A percentile compares a stretch with the other conserved stretches of the same genome.
These are phyloP conservation scores for Mionectes macconnelli DNA, from an alignment of 2,113 vertebrate genomes.

Conservation along the genomic window DNA sequence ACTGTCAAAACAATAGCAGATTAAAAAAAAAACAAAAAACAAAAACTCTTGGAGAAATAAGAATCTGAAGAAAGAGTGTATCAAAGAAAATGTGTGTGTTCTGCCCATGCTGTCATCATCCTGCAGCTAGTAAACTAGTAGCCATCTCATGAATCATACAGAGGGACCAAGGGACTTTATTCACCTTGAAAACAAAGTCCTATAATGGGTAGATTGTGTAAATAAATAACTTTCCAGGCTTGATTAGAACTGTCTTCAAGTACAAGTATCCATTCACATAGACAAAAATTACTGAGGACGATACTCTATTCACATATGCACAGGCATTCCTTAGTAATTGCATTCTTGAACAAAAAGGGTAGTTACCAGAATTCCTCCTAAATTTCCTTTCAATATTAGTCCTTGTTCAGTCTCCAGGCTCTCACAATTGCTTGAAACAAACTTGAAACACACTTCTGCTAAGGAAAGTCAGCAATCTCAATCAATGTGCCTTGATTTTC, in stretches of 20 bases:
- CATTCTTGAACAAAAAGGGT: background rate
- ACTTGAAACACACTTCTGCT: background rate
- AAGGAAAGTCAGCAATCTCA: background rate
- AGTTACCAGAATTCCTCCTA: background rate
- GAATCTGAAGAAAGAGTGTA: background rate
- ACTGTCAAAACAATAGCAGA: background rate
- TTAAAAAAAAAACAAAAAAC: background rate
- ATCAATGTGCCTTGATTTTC: background rate
- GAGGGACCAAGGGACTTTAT: background rate
- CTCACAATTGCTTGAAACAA: background rate
- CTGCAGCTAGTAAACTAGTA: background rate
- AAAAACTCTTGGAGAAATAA: background rate
- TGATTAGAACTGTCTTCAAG: background rate
- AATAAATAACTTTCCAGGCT: background rate
- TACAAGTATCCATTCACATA: background rate
- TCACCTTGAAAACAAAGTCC: background rate
- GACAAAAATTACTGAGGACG: background rate
- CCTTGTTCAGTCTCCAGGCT: background rate
- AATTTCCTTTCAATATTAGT: background rate
- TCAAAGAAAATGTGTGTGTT: background rate
- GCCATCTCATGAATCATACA: background rate
- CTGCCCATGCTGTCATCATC: background rate
- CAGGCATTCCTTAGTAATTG: background rate
- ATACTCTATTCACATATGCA: background rate
- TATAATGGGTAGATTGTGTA: background rate